phyloP scores from a whole-genome alignment of 2,888 invertebrate genomes.

The Drosophila paramelanica region DNA sequence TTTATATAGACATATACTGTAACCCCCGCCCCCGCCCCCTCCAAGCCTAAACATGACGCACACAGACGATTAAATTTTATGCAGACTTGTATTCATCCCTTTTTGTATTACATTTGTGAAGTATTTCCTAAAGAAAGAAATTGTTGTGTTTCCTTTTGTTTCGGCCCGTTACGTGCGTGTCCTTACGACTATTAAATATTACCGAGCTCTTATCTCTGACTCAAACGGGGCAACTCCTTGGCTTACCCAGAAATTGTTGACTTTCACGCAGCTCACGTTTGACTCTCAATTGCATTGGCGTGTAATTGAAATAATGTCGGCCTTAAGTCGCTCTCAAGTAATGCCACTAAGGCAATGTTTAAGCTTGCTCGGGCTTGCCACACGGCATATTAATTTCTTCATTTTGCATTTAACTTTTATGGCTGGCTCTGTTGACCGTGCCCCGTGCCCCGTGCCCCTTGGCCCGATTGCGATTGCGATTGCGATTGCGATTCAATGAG shows the following conservation, averaged over 20 bases:
- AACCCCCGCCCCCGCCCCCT: conserved; percentile 18
- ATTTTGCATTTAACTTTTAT: conserved; percentile 45
- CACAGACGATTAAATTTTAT: conserved; percentile 54
- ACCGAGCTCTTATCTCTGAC: conserved; percentile 20
- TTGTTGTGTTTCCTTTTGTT: conserved; percentile 30
- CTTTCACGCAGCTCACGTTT: conserved; percentile 52
- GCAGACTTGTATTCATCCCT: conserved; percentile 26
- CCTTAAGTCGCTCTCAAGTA: conserved; percentile 12
- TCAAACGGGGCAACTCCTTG: neutral
- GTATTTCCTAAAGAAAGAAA: conserved; percentile 21
- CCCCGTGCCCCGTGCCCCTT: neutral
- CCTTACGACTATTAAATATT: conserved; percentile 39
- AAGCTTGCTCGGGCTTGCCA: conserved; percentile 20
- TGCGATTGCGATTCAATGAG: conserved; percentile 36
- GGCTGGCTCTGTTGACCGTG: conserved; percentile 6
- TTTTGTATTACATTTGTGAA: conserved; percentile 33
- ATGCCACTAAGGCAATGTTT: conserved; percentile 6
- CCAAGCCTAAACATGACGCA: conserved; percentile 45
- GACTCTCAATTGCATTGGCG: conserved; percentile 38
- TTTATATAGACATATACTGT: conserved; percentile 48
- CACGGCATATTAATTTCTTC: conserved; percentile 63
- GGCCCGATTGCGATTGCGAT: conserved; percentile 8
- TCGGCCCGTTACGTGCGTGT: conserved; percentile 32
- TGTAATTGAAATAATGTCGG: conserved; percentile 61
- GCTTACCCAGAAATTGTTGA: conserved; percentile 2